Conservation (phyloP, 2,113 vertebrate genomes). For the Alligator sinensis region DNA sequence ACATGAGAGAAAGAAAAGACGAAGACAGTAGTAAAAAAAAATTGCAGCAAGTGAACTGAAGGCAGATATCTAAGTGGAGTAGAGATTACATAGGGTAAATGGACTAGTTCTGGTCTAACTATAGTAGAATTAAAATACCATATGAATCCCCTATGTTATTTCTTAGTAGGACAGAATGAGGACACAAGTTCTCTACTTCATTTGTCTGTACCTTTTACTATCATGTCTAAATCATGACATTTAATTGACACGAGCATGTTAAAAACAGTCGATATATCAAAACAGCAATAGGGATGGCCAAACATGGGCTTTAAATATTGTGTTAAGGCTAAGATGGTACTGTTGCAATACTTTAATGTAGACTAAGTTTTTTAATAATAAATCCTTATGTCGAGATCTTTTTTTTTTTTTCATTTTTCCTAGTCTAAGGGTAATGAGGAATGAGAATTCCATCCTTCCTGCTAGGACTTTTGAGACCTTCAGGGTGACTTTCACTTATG, state of each 20-base stretch:
- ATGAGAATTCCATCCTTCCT: not conserved
- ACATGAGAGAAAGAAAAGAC: not conserved
- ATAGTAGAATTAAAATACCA: not conserved
- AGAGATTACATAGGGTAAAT: not conserved
- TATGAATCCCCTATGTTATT: not conserved
- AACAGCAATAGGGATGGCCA: not conserved
- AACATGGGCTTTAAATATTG: not conserved
- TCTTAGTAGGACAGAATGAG: not conserved
- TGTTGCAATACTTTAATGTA: not conserved
- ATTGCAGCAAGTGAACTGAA: not conserved
- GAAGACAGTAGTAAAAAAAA: not conserved
- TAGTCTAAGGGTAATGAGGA: not conserved
- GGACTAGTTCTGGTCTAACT: not conserved
- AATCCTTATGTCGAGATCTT: not conserved
- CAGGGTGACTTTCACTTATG: not conserved
- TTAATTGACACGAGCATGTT: not conserved
- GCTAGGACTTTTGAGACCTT: not conserved
- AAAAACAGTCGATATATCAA: not conserved
- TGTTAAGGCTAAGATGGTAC: not conserved
- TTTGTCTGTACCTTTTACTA: not conserved
- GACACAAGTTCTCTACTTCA: not conserved
- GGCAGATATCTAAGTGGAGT: not conserved
- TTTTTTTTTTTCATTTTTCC: not conserved
- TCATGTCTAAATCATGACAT: not conserved
- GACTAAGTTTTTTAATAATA: not conserved